Evolutionary conservation across 2,797 vertebrate genomes (phyloP).

Genomic region (Alexandromys oeconomus): DNA sequence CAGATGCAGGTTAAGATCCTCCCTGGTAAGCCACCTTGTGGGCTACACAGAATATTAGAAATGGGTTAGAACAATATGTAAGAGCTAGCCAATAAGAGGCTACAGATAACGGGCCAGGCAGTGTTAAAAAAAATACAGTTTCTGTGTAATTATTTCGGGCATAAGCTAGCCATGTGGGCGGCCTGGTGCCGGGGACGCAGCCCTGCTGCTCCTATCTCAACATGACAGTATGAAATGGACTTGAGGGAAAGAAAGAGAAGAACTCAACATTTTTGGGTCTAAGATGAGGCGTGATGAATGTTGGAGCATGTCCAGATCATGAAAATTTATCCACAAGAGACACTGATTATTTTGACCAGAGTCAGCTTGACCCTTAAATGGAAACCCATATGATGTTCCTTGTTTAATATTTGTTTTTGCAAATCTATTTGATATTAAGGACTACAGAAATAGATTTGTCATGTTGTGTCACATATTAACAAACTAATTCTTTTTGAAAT

Average conservation of each 20-base stretch:
- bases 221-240: not conserved
- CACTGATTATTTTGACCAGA: not conserved
- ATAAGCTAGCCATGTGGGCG: too few relatives aligned
- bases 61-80: too few relatives aligned
- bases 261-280: not conserved
- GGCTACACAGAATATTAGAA: too few relatives aligned
- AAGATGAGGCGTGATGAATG: not conserved
- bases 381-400: not conserved
- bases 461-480: not conserved
- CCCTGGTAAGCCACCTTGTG: too few relatives aligned
- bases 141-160: too few relatives aligned
- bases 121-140: too few relatives aligned
- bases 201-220: too few relatives aligned
- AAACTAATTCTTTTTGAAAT: not conserved
- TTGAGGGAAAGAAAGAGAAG: not conserved
- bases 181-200: too few relatives aligned
- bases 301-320: not conserved
- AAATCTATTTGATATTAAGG: not conserved
- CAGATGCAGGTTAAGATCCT: too few relatives aligned
- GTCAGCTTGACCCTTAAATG: not conserved
- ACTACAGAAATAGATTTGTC: not conserved
- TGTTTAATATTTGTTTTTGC: not conserved
- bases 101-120: too few relatives aligned
- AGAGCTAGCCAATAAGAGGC: too few relatives aligned
- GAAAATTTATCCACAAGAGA: not conserved